phyloP scores from a whole-genome alignment of 2,888 invertebrate genomes.

The Stramonita haemastoma region DNA sequence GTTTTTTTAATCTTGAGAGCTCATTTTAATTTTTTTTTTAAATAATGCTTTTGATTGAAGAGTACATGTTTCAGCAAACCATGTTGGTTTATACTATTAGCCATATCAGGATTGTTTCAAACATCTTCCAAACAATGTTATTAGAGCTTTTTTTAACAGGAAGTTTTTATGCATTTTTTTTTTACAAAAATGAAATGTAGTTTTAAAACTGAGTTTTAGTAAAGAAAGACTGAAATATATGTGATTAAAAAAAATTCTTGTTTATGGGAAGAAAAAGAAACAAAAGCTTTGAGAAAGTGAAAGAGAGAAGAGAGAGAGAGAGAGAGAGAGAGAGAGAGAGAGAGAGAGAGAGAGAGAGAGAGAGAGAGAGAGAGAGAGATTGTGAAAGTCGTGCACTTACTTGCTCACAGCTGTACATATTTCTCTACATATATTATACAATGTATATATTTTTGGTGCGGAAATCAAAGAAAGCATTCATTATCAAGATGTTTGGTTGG shows the following conservation, averaged over 20 bases:
- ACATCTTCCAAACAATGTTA: constrained; percentile 32
- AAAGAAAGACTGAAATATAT: background rate
- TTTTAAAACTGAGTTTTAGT: background rate
- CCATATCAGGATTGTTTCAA: background rate
- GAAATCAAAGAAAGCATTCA: constrained; percentile 35
- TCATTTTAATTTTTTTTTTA: background rate
- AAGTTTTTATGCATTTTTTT: background rate
- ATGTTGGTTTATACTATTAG: background rate
- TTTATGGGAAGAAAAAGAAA: background rate
- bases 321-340: background rate
- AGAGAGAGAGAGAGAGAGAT: background rate
- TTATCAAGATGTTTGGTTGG: background rate
- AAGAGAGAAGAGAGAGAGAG: background rate
- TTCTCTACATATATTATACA: constrained; percentile 26
- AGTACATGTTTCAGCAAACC: background rate
- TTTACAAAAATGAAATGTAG: background rate
- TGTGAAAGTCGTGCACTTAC: constrained; percentile 13
- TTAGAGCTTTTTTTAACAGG: background rate
- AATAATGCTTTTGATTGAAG: background rate
- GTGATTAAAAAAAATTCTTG: background rate
- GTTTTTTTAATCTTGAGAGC: no score
- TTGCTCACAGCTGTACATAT: constrained; percentile 40
- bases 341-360: background rate
- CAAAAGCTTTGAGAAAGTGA: background rate
- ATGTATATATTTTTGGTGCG: constrained; percentile 38